These are phyloP conservation scores for Pteromalus puparum DNA, from an alignment of 1,140 invertebrate species.

Conservation along the genomic window DNA sequence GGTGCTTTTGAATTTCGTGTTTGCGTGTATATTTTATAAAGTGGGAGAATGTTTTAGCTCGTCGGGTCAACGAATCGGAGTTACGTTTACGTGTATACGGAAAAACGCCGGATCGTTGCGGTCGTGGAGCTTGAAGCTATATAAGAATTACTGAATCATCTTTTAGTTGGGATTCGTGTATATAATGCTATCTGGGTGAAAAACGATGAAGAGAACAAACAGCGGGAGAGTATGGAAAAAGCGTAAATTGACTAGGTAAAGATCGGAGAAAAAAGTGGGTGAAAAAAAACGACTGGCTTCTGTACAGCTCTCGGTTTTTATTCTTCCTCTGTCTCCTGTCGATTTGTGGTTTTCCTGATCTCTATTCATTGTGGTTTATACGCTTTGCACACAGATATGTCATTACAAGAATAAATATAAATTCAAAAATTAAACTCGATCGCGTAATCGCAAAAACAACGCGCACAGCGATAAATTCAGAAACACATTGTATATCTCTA, in stretches of 20 bases:
- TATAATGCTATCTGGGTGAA: neutral
- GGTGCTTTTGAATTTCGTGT: neutral
- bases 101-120: neutral
- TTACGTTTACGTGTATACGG: neutral
- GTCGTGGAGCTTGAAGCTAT: neutral
- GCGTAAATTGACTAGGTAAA: constrained; percentile 4
- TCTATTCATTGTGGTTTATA: neutral
- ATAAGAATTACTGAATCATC: neutral
- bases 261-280: neutral
- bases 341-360: neutral
- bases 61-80: neutral
- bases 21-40: neutral
- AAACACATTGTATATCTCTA: too few species aligned
- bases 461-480: too few species aligned
- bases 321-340: neutral
- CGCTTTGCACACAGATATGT: neutral
- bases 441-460: too few species aligned
- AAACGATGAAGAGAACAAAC: constrained; percentile 4
- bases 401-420: neutral
- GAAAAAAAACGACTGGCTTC: neutral
- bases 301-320: neutral
- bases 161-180: neutral
- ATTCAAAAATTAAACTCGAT: neutral
- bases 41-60: neutral
- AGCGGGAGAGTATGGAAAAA: neutral